Evolutionary conservation across 30 jellyfish, hydroid and myxozoan species (phyloP).

Genomic region (Pseudorhiza aurosa): DNA sequence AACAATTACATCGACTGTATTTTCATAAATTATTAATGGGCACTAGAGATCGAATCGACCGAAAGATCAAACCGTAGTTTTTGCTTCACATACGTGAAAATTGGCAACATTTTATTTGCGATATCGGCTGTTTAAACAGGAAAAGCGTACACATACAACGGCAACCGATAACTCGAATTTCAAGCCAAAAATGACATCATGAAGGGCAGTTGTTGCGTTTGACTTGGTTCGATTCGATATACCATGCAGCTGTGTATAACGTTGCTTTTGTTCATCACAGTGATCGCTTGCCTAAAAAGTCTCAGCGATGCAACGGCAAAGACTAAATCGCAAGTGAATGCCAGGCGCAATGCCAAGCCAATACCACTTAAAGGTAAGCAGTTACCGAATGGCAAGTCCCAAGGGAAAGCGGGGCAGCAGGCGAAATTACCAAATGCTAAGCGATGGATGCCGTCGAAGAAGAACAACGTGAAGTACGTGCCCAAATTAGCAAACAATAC

Average conservation of each 20-base stretch:
- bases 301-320: neutral
- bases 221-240: neutral
- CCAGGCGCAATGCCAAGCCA: constrained; percentile 21
- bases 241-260: neutral
- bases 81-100: neutral
- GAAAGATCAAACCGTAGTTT: constrained; percentile 18
- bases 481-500: constrained; percentile 47
- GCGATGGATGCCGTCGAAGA: constrained; percentile 53
- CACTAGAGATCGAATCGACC: constrained; percentile 9
- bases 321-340: neutral
- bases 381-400: neutral
- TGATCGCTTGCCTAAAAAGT: constrained; percentile 1
- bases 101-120: neutral
- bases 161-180: too few relatives aligned
- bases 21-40: constrained; percentile 43
- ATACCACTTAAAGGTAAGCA: constrained; percentile 35
- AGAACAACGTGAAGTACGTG: constrained; percentile 41
- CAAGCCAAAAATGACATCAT: too few relatives aligned
- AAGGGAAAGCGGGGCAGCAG: neutral
- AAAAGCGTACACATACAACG: too few relatives aligned
- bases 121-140: too few relatives aligned
- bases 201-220: neutral
- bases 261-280: neutral
- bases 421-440: constrained; percentile 34
- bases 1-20: constrained; percentile 46